Percentiles rank a stretch among this genome's conserved stretches.
These are phyloP conservation scores for Erebia ligea DNA, from an alignment of 2,888 invertebrate species.

Conservation along the genomic window DNA sequence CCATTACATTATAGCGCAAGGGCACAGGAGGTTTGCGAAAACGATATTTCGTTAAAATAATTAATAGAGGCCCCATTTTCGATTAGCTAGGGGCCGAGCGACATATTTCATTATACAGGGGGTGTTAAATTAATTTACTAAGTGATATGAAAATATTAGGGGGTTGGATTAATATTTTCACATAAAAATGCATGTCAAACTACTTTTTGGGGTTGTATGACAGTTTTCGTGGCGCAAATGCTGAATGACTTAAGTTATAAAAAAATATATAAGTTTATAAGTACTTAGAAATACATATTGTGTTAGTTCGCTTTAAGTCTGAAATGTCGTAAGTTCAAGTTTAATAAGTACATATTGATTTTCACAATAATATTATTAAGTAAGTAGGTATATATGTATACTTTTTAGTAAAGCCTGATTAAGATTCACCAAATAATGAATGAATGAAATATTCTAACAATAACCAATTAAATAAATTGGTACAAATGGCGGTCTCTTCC, in stretches of 20 bases:
- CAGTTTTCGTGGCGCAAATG: background rate
- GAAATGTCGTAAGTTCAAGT: no score
- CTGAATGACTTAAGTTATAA: background rate
- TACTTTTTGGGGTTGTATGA: background rate
- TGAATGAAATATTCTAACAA: no score
- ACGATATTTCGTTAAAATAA: slow-evolving; percentile 49
- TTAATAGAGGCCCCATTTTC: slow-evolving; percentile 48
- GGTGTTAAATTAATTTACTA: slow-evolving; percentile 37
- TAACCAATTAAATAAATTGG: no score
- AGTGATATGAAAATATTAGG: slow-evolving; percentile 37
- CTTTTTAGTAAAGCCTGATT: no score
- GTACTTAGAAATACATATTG: no score
- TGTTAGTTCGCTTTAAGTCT: no score
- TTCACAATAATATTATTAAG: no score
- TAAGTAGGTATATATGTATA: no score
- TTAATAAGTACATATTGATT: no score
- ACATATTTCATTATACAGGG: slow-evolving; percentile 28
- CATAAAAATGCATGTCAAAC: slow-evolving; percentile 4
- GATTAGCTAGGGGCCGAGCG: slow-evolving; percentile 37
- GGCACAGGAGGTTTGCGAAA: slow-evolving; percentile 47
- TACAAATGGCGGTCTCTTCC: no score
- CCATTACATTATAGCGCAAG: slow-evolving; percentile 30
- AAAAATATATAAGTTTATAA: no score
- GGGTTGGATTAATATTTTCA: slow-evolving; percentile 16
- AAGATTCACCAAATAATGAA: no score